Evolutionary conservation across 2,888 invertebrate species (phyloP).

Genomic region (Brachylomia viminalis): DNA sequence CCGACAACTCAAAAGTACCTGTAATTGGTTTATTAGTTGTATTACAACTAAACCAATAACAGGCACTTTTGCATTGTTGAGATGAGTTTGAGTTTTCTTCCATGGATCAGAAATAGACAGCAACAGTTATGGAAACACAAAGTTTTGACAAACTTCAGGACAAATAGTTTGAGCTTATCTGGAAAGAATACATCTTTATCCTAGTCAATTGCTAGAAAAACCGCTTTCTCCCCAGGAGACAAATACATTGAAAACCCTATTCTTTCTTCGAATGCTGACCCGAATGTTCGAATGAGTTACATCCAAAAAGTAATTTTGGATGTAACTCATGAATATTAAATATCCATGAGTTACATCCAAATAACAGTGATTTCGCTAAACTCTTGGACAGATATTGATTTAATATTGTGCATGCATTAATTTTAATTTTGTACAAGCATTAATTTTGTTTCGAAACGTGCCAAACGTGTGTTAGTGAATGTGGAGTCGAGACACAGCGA

Average conservation of each 20-base stretch:
- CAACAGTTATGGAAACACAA: not conserved
- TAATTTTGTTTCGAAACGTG: slow-evolving; percentile 22
- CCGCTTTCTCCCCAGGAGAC: not conserved
- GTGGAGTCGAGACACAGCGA: not conserved
- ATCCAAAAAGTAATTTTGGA: too few species aligned
- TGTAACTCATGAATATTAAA: too few species aligned
- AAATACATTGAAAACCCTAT: not conserved
- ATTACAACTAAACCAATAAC: too few species aligned
- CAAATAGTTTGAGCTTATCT: not conserved
- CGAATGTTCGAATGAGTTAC: not conserved
- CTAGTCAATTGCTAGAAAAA: not conserved
- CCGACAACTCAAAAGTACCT: not conserved
- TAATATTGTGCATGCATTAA: not conserved
- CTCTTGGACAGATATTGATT: slow-evolving; percentile 2
- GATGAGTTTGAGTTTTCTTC: slow-evolving; percentile 6
- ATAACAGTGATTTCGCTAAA: not conserved
- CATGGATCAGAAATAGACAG: not conserved
- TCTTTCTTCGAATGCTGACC: not conserved
- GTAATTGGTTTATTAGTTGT: not conserved
- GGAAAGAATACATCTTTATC: not conserved
- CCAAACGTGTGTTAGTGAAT: not conserved
- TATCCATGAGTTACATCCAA: not conserved
- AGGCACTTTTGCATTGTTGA: not conserved
- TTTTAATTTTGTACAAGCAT: not conserved
- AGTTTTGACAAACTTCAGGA: not conserved